A percentile compares a stretch with the other conserved stretches of the same genome.
Evolutionary conservation across 1,140 invertebrate genomes (phyloP).

Genomic region (Cyclargus thomasi): DNA sequence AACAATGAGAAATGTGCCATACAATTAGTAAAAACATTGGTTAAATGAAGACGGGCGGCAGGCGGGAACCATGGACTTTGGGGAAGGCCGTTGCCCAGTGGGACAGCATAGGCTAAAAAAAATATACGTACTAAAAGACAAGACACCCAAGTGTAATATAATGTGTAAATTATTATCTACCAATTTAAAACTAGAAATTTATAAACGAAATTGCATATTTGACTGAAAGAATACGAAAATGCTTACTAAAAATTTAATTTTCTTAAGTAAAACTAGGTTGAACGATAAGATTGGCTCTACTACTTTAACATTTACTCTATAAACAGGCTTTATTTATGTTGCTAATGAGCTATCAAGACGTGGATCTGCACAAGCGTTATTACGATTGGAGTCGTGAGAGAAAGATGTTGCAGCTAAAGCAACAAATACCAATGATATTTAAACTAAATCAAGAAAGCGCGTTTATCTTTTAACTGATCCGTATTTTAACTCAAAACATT

Average conservation of each 20-base stretch:
- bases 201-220: no score
- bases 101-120: no score
- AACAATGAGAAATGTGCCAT: not conserved
- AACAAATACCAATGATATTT: not conserved
- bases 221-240: not conserved
- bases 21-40: not conserved
- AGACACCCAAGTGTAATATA: no score
- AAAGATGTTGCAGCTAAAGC: slow-evolving; percentile 33
- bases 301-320: slow-evolving; percentile 1
- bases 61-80: no score
- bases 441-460: not conserved
- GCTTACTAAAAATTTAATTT: not conserved
- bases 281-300: slow-evolving; percentile 2
- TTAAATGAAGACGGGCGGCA: no score
- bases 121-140: no score
- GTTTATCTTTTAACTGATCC: no score
- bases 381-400: slow-evolving; percentile 58
- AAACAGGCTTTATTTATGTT: slow-evolving; percentile 19
- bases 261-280: not conserved
- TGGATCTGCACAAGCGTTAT: slow-evolving; percentile 52
- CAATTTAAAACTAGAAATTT: no score
- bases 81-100: no score
- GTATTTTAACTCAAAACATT: no score
- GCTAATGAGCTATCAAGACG: slow-evolving; percentile 48
- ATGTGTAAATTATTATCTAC: no score